Base-by-base conservation (phyloP, 2,888 invertebrate species). In the Perithous albicinctus region DNA sequence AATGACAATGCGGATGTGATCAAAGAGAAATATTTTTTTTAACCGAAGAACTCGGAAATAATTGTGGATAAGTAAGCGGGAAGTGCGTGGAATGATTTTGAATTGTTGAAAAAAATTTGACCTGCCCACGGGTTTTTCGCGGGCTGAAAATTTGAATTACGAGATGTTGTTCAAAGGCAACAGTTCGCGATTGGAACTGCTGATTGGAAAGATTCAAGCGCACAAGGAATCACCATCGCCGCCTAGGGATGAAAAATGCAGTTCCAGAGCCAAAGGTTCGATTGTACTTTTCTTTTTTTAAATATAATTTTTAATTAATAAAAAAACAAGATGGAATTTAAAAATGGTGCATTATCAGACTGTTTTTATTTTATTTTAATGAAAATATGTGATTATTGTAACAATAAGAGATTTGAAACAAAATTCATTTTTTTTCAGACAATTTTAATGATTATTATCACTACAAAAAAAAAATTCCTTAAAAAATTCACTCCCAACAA, bases 121-220 rank as follows among this genome's bases (percentile, higher is more conserved):
- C 3, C 15, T 32, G 15, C 26, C 43, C 43, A n/a, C n/a, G 46
- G 10, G 41, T 41, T n/a, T n/a, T n/a, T n/a, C 43, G 1, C 15
- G 61, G 18, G 61, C 54, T 23, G 10, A 12, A 15, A 54, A 67
- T 15, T 92, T 29, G 10, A 10, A 29, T 15, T 23, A 1, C 90
- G 94, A 92, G 91, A 97, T 97, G 97, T 94, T 97, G 93, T 97
- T 97, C 94, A 97, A 97, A 92, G 97, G 97, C 85, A 97, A 97
- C 93, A 97, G 97, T 94, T 96, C 96, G 91, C 94, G 96, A 89
- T 94, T 97, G 92, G 97, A 97, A 93, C 95, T 96, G 91, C 95
- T 97, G 88, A 97, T 97, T 87, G 97, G 97, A 93, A 97, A 97
- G 93, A 97, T 97, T 88, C 97, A 97, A 92, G 96, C 96, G 4